These are phyloP conservation scores for Drosophila watanabei DNA, from an alignment of 1,140 invertebrate genomes.

Conservation along the genomic window DNA sequence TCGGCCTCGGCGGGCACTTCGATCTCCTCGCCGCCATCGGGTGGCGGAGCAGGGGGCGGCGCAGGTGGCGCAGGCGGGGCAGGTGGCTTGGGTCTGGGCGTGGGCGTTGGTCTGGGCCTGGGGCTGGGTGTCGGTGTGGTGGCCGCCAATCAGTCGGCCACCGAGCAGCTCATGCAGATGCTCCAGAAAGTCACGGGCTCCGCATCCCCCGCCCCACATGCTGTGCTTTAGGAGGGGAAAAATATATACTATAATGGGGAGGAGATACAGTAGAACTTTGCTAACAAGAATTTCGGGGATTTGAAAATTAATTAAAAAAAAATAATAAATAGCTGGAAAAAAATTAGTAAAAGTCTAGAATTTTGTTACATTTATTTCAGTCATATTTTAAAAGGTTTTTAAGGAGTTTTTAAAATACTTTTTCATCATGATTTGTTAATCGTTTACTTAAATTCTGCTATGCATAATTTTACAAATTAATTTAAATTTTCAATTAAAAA, in stretches of 20 bases:
- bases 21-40: slow-evolving; percentile 78
- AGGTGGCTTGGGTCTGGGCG: slow-evolving; percentile 37
- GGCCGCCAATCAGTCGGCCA: slow-evolving; percentile 74
- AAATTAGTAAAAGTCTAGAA: fast-evolving
- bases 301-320: background rate
- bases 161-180: slow-evolving; percentile 84
- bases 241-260: background rate
- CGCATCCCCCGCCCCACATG: slow-evolving; percentile 60
- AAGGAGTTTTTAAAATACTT: background rate
- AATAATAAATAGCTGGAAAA: too few species aligned
- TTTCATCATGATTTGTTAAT: background rate
- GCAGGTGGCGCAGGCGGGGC: slow-evolving; percentile 48
- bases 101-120: slow-evolving; percentile 38
- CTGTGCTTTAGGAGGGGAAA: slow-evolving; percentile 60
- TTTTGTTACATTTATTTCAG: background rate
- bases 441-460: too few species aligned
- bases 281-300: background rate
- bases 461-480: too few species aligned
- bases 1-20: slow-evolving; percentile 78
- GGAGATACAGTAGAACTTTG: slow-evolving; percentile 32
- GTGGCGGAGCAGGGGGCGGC: slow-evolving; percentile 46
- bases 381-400: background rate
- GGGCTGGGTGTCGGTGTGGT: slow-evolving; percentile 51
- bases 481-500: too few species aligned
- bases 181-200: slow-evolving; percentile 82